Evolutionary conservation across 2,888 invertebrate genomes (phyloP).

Genomic region (Doris montereyensis): DNA sequence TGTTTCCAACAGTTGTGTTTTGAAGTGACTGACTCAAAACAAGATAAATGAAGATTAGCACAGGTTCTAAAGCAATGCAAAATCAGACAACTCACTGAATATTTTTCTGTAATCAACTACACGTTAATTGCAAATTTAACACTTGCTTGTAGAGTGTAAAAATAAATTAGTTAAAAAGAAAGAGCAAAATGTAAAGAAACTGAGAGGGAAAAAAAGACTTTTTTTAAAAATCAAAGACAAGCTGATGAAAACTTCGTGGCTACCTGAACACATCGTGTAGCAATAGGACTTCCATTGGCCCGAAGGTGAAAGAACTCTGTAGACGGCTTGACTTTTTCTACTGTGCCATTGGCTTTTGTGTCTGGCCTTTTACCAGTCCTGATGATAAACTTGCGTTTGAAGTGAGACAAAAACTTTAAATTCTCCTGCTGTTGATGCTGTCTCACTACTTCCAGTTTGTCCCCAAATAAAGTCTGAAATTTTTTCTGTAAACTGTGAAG

Average conservation of each 20-base stretch:
- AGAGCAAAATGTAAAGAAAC: no score
- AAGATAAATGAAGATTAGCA: no score
- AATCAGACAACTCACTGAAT: no score
- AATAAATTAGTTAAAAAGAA: neutral
- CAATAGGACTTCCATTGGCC: conserved; percentile 94
- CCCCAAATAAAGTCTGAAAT: conserved; percentile 89
- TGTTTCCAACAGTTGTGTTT: no score
- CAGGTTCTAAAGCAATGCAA: no score
- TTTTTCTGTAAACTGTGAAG: conserved; percentile 83
- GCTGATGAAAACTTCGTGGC: no score
- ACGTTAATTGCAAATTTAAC: neutral
- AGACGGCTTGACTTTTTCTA: conserved; percentile 56
- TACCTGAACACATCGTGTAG: conserved; percentile 89
- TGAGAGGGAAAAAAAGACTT: no score
- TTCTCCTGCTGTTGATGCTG: conserved; percentile 99
- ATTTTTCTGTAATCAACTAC: no score
- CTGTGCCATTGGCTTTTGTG: conserved; percentile 47
- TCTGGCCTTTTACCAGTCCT: conserved; percentile 74
- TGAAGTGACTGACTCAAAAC: no score
- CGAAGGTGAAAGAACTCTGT: conserved; percentile 92
- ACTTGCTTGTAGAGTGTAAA: neutral
- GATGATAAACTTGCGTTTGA: conserved; percentile 94
- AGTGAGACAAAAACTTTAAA: conserved; percentile 96
- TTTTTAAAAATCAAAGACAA: no score
- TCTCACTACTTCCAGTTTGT: conserved; percentile 93